Conservation (phyloP, 2,888 invertebrate species). For the Chrysolina americana region DNA sequence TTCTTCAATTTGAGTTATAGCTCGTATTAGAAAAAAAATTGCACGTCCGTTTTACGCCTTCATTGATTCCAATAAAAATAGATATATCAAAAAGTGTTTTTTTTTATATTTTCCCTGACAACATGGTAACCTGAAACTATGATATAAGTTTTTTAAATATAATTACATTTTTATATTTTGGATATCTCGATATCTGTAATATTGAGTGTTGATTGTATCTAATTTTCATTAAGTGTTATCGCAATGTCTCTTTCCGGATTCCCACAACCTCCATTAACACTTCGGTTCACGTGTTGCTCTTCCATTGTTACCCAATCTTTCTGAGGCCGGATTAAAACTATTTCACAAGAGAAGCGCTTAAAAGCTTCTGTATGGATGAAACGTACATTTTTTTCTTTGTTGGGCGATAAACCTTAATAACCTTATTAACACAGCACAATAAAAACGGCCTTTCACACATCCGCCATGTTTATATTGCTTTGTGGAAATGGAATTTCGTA, state of each 20-base stretch:
- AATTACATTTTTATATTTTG: too few species aligned
- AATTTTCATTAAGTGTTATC: not conserved
- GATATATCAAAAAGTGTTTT: too few species aligned
- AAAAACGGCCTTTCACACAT: conserved; percentile 49
- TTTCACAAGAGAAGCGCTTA: conserved; percentile 28
- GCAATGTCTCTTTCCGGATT: not conserved
- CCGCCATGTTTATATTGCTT: conserved; percentile 50
- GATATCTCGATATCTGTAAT: not conserved
- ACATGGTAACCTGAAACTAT: too few species aligned
- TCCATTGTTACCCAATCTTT: conserved; percentile 27
- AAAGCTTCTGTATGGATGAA: conserved; percentile 45
- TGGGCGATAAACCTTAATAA: conserved; percentile 54
- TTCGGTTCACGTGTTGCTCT: conserved; percentile 12
- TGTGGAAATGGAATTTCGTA: conserved; percentile 39
- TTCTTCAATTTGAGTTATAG: too few species aligned
- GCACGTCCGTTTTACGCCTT: too few species aligned
- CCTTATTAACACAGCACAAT: conserved; percentile 53
- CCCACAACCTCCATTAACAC: conserved; percentile 15
- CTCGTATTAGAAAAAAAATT: too few species aligned
- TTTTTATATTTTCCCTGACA: too few species aligned
- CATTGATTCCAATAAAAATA: too few species aligned
- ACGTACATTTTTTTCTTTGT: conserved; percentile 51
- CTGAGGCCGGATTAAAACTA: conserved; percentile 25
- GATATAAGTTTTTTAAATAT: too few species aligned
- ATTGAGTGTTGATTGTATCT: too few species aligned